Percentiles rank a stretch among this genome's conserved stretches.
Evolutionary conservation across 2,113 vertebrate genomes (phyloP).

Genomic region (Papio anubis): DNA sequence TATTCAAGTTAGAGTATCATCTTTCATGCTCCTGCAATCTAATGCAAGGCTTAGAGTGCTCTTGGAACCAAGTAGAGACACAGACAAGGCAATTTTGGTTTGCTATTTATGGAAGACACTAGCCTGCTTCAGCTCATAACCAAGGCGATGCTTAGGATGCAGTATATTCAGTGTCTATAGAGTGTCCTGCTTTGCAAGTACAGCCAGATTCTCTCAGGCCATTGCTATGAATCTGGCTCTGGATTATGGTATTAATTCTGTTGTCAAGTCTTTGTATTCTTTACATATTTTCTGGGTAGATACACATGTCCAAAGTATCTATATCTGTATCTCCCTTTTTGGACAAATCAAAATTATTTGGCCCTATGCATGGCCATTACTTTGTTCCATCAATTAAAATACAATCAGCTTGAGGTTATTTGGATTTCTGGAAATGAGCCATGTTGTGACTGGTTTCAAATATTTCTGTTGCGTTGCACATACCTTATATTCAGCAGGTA

Average conservation of each 20-base stretch:
- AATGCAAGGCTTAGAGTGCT: neutral
- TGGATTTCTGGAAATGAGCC: slow-evolving; percentile 22
- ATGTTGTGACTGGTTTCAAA: neutral
- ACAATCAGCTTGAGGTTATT: neutral
- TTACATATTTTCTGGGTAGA: neutral
- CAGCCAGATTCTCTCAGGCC: neutral
- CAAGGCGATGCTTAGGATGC: neutral
- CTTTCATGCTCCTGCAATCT: neutral
- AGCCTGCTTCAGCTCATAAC: neutral
- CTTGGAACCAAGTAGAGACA: neutral
- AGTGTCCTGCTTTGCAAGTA: neutral
- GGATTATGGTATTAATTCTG: neutral
- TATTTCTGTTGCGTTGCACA: neutral
- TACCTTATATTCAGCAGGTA: neutral
- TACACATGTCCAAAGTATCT: neutral
- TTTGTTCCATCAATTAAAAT: slow-evolving; percentile 24
- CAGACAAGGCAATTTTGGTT: slow-evolving; percentile 9
- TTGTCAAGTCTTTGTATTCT: neutral
- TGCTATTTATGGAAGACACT: slow-evolving; percentile 2
- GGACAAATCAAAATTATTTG: slow-evolving; percentile 28
- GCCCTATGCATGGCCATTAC: neutral
- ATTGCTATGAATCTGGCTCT: neutral
- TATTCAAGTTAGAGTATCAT: neutral
- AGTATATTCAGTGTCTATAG: neutral
- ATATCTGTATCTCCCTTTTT: neutral